Evolutionary conservation across 2,797 vertebrate species (phyloP).

Genomic region (Ciconia nigra): DNA sequence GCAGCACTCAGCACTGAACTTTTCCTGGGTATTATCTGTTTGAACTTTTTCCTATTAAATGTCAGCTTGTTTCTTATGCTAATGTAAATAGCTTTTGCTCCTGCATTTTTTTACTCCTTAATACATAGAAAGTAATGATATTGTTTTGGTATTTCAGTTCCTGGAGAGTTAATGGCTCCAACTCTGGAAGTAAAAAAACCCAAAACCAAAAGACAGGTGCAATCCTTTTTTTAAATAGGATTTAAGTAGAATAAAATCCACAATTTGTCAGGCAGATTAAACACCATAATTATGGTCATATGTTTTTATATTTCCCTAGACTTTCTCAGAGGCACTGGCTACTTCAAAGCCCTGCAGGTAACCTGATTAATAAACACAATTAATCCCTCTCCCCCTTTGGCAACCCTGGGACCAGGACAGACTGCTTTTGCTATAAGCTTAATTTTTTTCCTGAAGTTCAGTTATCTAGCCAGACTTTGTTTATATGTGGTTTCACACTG

Average conservation of each 20-base stretch:
- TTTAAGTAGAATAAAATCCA: neutral
- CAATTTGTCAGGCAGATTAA: neutral
- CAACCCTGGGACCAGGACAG: neutral
- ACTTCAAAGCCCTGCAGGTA: neutral
- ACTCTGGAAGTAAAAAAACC: neutral
- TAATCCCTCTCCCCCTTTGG: neutral
- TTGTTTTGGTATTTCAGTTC: conserved; percentile 3
- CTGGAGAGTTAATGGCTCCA: neutral
- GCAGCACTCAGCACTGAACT: neutral
- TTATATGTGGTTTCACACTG: neutral
- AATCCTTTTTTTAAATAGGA: neutral
- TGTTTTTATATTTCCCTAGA: neutral
- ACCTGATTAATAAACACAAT: neutral
- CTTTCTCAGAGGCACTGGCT: neutral
- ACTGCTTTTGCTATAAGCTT: neutral
- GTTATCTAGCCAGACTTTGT: neutral
- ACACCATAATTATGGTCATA: neutral
- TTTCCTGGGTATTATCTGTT: neutral
- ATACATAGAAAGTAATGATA: neutral
- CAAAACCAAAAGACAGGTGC: neutral
- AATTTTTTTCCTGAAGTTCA: neutral
- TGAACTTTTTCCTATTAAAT: neutral
- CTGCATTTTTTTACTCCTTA: neutral
- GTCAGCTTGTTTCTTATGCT: neutral
- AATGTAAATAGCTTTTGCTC: neutral